These are phyloP conservation scores for Gila robusta DNA, from an alignment of 2,797 vertebrate species.

Conservation along the genomic window DNA sequence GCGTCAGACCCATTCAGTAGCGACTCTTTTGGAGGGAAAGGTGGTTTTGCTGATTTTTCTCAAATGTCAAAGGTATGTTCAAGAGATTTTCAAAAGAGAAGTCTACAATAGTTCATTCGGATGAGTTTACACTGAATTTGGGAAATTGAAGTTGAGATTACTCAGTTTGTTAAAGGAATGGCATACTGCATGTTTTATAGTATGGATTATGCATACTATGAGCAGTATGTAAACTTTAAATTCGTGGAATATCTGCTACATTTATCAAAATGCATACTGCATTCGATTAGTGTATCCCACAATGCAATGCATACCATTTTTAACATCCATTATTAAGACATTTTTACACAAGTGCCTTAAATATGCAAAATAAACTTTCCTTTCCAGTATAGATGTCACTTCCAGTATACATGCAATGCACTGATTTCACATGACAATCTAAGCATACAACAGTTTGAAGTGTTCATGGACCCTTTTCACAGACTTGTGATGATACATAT, in stretches of 20 bases:
- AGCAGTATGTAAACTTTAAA: neutral
- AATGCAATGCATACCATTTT: neutral
- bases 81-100: constrained; percentile 36
- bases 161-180: neutral
- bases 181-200: neutral
- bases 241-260: too few species aligned
- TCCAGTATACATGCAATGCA: too few species aligned
- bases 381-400: neutral
- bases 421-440: neutral
- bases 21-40: constrained; percentile 82
- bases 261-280: neutral
- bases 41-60: constrained; percentile 96
- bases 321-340: neutral
- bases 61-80: constrained; percentile 94
- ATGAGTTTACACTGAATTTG: neutral
- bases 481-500: neutral
- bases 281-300: neutral
- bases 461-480: neutral
- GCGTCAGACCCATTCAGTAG: constrained; percentile 87
- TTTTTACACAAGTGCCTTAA: neutral
- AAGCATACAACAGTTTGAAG: neutral
- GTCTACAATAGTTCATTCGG: neutral
- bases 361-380: neutral
- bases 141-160: too few species aligned
- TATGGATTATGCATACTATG: too few species aligned